These are phyloP conservation scores for Pipa parva DNA, from an alignment of 2,113 vertebrate genomes.

Conservation along the genomic window DNA sequence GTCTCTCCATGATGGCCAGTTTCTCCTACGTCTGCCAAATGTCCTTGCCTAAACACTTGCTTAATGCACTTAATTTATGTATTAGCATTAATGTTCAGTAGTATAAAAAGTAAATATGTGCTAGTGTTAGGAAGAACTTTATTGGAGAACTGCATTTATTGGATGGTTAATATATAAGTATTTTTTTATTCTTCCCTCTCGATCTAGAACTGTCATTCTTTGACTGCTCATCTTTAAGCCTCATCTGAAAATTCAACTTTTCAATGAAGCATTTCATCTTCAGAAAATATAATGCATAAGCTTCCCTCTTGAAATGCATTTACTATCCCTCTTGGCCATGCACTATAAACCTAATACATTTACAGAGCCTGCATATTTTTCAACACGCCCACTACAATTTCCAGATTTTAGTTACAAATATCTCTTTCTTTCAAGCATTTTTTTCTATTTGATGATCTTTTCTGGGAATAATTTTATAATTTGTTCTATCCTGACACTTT, in stretches of 20 bases:
- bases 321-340: slow-evolving; percentile 3
- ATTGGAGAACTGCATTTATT: background rate
- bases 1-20: no score
- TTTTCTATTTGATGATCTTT: slow-evolving; percentile 15
- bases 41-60: no score
- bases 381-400: slow-evolving; percentile 6
- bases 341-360: slow-evolving; percentile 7
- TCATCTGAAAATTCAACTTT: slow-evolving; percentile 14
- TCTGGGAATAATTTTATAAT: slow-evolving; percentile 34
- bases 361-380: background rate
- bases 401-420: background rate
- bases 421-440: slow-evolving; percentile 4
- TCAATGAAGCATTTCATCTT: slow-evolving; percentile 8
- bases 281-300: slow-evolving; percentile 7
- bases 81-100: no score
- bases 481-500: slow-evolving; percentile 26
- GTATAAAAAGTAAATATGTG: no score
- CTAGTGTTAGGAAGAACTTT: no score
- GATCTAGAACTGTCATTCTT: background rate
- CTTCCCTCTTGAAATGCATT: slow-evolving; percentile 22
- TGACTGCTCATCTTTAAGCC: background rate
- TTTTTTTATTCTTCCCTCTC: background rate
- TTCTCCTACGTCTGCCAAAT: no score
- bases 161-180: background rate
- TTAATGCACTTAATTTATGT: no score